Evolutionary conservation across 2,797 vertebrate species (phyloP), one percentile per base, ranked within the genome.

Genomic region (Miichthys miiuy): DNA sequence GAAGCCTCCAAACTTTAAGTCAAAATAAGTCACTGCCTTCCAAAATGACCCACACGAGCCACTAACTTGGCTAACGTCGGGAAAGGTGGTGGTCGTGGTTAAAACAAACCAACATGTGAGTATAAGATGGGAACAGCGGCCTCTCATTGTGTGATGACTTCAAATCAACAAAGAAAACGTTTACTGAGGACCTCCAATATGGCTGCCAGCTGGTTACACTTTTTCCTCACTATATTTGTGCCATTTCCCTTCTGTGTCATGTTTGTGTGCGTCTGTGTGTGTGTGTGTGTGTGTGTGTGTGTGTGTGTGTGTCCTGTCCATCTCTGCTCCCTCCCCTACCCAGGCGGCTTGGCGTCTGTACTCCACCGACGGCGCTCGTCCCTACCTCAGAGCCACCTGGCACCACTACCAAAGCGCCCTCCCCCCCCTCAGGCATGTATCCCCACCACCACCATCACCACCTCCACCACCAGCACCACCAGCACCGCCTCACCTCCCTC

Each of bases 341-440:
- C 86, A 92, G 97, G 94, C 96, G 92, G 94, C 96, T 93, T 97
- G 96, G 96, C 94, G 95, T 95, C 96, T 96, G 91, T 96, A 95
- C 94, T 96, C 96, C 94, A 96, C 96, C 42, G 94, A 96, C 51
- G 83, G 90, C 83, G 94, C 92, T 92, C 92, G 93, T 95, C 93
- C 95, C 86, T 96, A 96, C 96, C 93, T 96, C 95, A 94, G 93
- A 92, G 96, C 95, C 95, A 96, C 95, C 91, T 96, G 95, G 96
- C 95, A 95, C 92, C 96, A 94, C 94, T 97, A 96, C 95, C 95
- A 96, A 95, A 96, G 92, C 75, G 94, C 94, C 94, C 95, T 96
- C 90, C 94, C 95, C 94, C 91, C 96, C 91, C 91, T 95, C 95
- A 97, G 96, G 96, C 96, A 96, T 96, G 96, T 97, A 96, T 97